Conservation (phyloP, 2,797 vertebrate species). For the Xenopus petersii region DNA sequence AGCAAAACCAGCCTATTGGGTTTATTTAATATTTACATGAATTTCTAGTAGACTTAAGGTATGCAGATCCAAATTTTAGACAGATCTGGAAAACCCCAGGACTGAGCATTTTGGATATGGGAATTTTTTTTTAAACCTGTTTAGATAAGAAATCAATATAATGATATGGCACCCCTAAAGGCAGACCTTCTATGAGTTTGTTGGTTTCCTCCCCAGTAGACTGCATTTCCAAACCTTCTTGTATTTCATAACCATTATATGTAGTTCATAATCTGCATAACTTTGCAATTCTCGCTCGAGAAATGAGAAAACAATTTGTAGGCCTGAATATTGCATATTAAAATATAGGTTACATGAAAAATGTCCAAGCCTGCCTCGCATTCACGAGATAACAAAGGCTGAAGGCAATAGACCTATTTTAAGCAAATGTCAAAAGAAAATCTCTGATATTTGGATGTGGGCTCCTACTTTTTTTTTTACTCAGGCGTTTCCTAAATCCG, state of each 20-base stretch:
- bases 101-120: too few species aligned
- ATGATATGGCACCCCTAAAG: too few species aligned
- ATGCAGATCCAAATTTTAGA: too few species aligned
- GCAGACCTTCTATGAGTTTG: too few species aligned
- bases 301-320: conserved; percentile 32
- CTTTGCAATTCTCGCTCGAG: conserved; percentile 14
- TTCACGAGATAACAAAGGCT: conserved; percentile 56
- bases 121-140: too few species aligned
- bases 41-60: too few species aligned
- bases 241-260: neutral
- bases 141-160: too few species aligned
- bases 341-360: conserved; percentile 37
- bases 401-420: conserved; percentile 47
- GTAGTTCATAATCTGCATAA: conserved; percentile 2
- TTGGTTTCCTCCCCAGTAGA: too few species aligned
- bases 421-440: conserved; percentile 66
- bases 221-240: neutral
- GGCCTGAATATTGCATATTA: conserved; percentile 34
- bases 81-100: too few species aligned
- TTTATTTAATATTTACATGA: too few species aligned
- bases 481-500: conserved; percentile 70
- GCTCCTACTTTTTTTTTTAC: conserved; percentile 59
- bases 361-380: conserved; percentile 26
- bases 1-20: too few species aligned
- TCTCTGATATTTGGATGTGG: conserved; percentile 61